phyloP scores from a whole-genome alignment of 2,113 vertebrate genomes.

The Asarcornis scutulata region DNA sequence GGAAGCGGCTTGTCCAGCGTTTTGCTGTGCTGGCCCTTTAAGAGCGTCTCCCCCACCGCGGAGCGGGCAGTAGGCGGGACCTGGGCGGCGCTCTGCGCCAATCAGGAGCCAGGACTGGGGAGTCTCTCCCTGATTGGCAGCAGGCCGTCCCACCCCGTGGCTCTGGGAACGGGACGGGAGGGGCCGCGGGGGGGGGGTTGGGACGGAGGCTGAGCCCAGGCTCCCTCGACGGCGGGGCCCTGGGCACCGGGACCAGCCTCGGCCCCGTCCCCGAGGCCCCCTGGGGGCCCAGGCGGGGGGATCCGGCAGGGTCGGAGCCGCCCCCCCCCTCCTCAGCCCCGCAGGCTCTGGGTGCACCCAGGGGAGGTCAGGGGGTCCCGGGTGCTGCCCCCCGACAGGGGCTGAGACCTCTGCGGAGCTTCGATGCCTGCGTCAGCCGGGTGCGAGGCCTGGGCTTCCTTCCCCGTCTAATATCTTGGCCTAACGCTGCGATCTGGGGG shows the following conservation, averaged over 20 bases:
- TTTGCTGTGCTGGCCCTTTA: conserved; percentile 27
- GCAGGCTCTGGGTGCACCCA: neutral
- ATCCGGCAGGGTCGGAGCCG: neutral
- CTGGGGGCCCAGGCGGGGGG: neutral
- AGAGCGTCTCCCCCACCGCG: neutral
- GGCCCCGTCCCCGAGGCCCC: neutral
- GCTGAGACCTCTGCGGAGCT: neutral
- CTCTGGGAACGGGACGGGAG: neutral
- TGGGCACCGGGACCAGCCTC: fast-evolving
- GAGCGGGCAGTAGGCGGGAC: neutral
- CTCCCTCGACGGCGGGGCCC: neutral
- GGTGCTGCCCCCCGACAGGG: neutral
- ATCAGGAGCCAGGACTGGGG: neutral
- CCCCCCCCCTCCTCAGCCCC: too few species aligned
- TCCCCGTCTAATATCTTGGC: neutral
- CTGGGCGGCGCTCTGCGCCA: neutral
- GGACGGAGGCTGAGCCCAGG: neutral
- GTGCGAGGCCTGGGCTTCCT: neutral
- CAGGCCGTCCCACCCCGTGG: neutral
- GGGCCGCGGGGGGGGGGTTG: neutral
- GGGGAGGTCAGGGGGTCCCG: neutral
- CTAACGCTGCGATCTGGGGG: neutral
- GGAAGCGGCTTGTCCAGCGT: neutral
- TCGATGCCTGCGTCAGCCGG: neutral
- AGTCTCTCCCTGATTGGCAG: neutral